Percentiles rank a stretch among this genome's conserved stretches.
phyloP scores from a whole-genome alignment of 2,797 vertebrate species.

The Oreochromis grahami region DNA sequence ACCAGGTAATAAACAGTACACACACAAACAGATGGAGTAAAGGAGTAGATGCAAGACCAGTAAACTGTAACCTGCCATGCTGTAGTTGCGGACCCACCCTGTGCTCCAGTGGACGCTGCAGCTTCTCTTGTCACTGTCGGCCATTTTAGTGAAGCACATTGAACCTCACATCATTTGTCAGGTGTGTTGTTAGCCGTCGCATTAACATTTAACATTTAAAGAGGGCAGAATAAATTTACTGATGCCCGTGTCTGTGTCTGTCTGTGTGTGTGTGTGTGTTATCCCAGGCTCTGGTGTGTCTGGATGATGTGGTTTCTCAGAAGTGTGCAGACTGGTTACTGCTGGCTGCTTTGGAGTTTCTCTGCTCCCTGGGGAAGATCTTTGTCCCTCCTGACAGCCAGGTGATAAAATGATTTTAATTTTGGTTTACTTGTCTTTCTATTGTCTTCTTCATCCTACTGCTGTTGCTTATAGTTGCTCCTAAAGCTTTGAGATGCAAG shows the following conservation, averaged over 20 bases:
- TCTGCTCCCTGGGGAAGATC: slow-evolving; percentile 84
- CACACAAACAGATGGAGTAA: not conserved
- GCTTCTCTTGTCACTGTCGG: slow-evolving; percentile 79
- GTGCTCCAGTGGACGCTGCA: slow-evolving; percentile 78
- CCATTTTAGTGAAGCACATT: slow-evolving; percentile 77
- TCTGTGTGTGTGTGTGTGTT: not conserved
- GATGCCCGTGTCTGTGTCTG: not conserved
- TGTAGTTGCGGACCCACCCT: slow-evolving; percentile 77
- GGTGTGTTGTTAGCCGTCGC: slow-evolving; percentile 68
- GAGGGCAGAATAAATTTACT: not conserved
- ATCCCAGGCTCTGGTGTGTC: slow-evolving; percentile 79
- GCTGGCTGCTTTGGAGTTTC: slow-evolving; percentile 81
- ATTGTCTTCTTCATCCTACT: not conserved
- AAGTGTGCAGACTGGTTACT: slow-evolving; percentile 77
- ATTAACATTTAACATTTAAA: not conserved
- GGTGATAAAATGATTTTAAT: slow-evolving; percentile 63
- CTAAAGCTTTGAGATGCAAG: not conserved
- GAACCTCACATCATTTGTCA: slow-evolving; percentile 78
- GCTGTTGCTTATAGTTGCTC: not conserved
- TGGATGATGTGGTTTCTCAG: slow-evolving; percentile 74
- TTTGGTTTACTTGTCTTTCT: not conserved
- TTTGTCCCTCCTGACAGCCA: slow-evolving; percentile 81
- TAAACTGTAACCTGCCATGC: not conserved
- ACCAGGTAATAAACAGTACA: slow-evolving; percentile 73
- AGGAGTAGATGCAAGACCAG: not conserved